Evolutionary conservation across 2,888 invertebrate genomes (phyloP), one percentile per base, ranked within the genome.

Genomic region (Lissocephala sabroskyi): DNA sequence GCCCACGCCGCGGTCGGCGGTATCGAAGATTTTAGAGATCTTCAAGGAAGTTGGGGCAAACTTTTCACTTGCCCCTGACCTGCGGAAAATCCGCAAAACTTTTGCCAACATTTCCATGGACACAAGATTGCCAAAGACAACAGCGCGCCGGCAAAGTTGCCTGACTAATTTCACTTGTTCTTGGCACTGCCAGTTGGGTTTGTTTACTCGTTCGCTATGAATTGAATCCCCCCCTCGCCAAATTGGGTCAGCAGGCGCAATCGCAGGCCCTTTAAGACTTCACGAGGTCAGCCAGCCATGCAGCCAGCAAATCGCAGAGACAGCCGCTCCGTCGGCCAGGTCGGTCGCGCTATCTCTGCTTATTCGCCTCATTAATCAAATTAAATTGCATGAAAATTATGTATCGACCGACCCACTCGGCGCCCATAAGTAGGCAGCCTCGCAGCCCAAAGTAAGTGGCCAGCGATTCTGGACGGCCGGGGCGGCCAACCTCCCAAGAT

Each of bases 361-460:
- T 56, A 61, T 62, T 60, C 73, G 66, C 51, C 62, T 74, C 75
- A 74, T 73, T 74, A 74, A 74, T 65, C 66, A 74, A 64, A 71
- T 66, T 64, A 74, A 68, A 68, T 74, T 63, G 70, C 58, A 64
- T 58, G 63, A 54, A 53, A 64, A 64, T 63, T 59, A 57, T 59
- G 46, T 36, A 30, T 4, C 30, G 30, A 30, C 30, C n/a, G 30
- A 30, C 30, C 30, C n/a, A n/a, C n/a, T n/a, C n/a, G n/a, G 18
- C 30, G 19, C 23, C 7, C 26, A 11, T 35, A 10, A 9, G 13
- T 19, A 14, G 33, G 33, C 33, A n/a, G n/a, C n/a, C n/a, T n/a
- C n/a, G n/a, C n/a, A n/a, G n/a, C n/a, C n/a, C n/a, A n/a, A n/a
- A n/a, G n/a, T n/a, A n/a, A n/a, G n/a, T n/a, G n/a, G n/a, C n/a